These are phyloP conservation scores for Odocoileus hemionus DNA, from an alignment of 2,113 vertebrate species.

Conservation along the genomic window DNA sequence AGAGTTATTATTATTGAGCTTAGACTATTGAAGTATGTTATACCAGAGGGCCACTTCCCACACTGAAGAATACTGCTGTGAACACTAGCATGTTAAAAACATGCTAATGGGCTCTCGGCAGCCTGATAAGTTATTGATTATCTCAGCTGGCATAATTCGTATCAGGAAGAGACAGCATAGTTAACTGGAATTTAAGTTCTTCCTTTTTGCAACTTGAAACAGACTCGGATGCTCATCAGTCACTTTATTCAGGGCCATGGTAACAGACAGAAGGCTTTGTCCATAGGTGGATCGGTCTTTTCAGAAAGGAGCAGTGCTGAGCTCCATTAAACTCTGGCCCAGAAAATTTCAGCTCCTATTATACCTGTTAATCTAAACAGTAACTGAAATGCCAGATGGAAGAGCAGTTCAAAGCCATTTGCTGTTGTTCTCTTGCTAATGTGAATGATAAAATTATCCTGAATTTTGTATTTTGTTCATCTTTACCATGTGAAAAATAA, in stretches of 20 bases:
- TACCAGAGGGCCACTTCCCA: constrained; percentile 36
- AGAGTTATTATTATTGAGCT: constrained; percentile 54
- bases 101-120: not conserved
- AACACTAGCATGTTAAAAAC: constrained; percentile 45
- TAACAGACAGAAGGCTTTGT: constrained; percentile 59
- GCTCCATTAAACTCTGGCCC: constrained; percentile 31
- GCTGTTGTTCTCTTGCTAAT: constrained; percentile 25
- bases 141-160: constrained; percentile 18
- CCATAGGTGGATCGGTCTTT: constrained; percentile 45
- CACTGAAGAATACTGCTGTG: not conserved
- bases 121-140: constrained; percentile 54
- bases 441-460: constrained; percentile 29
- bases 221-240: constrained; percentile 43
- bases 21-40: constrained; percentile 3
- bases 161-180: not conserved
- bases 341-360: not conserved
- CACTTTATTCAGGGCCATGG: constrained; percentile 44
- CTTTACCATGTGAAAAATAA: constrained; percentile 24
- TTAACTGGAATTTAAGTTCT: constrained; percentile 32
- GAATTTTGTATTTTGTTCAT: constrained; percentile 60
- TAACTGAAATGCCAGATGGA: constrained; percentile 12
- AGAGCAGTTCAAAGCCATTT: constrained; percentile 44
- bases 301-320: constrained; percentile 19
- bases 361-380: constrained; percentile 47
- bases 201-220: constrained; percentile 46